Conservation (phyloP, 2,888 invertebrate genomes). For the Gastrophysa polygoni region DNA sequence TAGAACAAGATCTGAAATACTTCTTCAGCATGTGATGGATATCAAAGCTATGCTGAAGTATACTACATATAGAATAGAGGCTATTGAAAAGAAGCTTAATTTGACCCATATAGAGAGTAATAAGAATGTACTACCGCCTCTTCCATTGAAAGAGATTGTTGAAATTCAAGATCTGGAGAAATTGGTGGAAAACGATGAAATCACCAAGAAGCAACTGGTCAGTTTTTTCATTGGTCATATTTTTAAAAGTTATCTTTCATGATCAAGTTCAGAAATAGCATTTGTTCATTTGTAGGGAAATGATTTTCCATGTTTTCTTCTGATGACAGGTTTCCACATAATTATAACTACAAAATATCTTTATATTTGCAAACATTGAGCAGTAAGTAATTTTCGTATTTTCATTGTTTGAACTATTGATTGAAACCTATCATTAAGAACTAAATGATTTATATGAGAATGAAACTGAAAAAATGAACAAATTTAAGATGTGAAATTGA, state of each 20-base stretch:
- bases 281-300: background rate
- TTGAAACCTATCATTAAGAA: background rate
- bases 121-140: background rate
- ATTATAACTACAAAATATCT: background rate
- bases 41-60: background rate
- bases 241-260: background rate
- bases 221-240: background rate
- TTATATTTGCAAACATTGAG: background rate
- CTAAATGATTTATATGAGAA: background rate
- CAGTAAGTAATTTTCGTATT: background rate
- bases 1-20: background rate
- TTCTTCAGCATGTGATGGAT: slow-evolving; percentile 1
- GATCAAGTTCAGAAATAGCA: background rate
- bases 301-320: background rate
- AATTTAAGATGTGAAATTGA: background rate
- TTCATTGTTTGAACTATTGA: too few species aligned
- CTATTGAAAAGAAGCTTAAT: slow-evolving; percentile 1
- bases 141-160: background rate
- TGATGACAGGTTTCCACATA: background rate
- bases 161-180: background rate
- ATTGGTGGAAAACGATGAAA: background rate
- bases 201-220: background rate
- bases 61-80: background rate
- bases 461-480: background rate
- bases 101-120: slow-evolving; percentile 1